A percentile compares a stretch with the other conserved stretches of the same genome.
Conservation (phyloP, 2,797 vertebrate species). For the Lacerta viridis region DNA sequence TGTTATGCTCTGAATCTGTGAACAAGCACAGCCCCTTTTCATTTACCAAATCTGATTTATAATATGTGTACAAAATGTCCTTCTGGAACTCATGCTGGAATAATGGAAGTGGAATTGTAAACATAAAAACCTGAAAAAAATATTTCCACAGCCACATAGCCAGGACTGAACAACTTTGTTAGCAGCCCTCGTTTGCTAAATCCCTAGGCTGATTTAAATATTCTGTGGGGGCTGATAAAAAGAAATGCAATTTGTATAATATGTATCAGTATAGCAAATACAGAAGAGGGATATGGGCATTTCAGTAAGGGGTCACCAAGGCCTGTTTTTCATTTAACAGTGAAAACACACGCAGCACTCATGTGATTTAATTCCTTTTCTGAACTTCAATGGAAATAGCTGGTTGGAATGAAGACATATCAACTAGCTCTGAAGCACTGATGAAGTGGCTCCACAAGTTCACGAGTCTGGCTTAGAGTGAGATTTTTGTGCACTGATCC, state of each 20-base stretch:
- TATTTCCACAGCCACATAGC: slow-evolving; percentile 6
- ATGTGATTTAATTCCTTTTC: slow-evolving; percentile 14
- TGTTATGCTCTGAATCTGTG: background rate
- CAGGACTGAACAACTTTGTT: background rate
- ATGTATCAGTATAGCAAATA: slow-evolving; percentile 20
- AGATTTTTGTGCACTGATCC: background rate
- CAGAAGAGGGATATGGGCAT: background rate
- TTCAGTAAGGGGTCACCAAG: slow-evolving; percentile 9
- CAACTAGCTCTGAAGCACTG: background rate
- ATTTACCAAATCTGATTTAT: slow-evolving; percentile 18
- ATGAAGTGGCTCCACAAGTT: background rate
- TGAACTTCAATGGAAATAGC: background rate
- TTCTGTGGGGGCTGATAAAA: slow-evolving; percentile 19
- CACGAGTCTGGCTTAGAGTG: background rate
- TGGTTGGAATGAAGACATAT: background rate
- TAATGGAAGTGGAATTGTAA: slow-evolving; percentile 10
- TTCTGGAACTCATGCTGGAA: slow-evolving; percentile 26
- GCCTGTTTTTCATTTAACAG: slow-evolving; percentile 11
- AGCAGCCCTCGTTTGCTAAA: background rate
- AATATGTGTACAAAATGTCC: slow-evolving; percentile 34
- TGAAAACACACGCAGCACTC: background rate
- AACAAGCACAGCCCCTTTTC: background rate
- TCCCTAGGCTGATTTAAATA: background rate
- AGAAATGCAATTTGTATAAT: background rate
- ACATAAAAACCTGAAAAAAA: slow-evolving; percentile 3